Evolutionary conservation across 2,113 vertebrate genomes (phyloP), one percentile per base, ranked within the genome.

Genomic region (Lepidothrix coronata): DNA sequence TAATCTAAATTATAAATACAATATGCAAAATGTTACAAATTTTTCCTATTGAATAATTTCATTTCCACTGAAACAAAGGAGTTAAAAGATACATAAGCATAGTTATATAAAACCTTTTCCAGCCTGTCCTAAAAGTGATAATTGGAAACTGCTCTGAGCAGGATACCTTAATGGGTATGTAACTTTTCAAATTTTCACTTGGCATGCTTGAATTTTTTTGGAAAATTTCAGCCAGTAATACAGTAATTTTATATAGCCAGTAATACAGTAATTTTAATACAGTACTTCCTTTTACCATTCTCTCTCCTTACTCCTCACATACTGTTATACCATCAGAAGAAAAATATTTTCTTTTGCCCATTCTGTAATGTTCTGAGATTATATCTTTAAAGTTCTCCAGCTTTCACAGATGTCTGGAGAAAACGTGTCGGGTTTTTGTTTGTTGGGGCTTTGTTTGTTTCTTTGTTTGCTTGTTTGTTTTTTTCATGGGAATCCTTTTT

Each of bases 391-490:
- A 91, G 70, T 57, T 79, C 27, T 51, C 17, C 62, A 37, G 2
- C 23, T 30, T 81, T 85, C n/a, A 23, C 41, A 79, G 37, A 24
- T 28, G 14, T 70, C 65, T 66, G 39, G 12, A 59, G 35, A 52
- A 93, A 73, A 74, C 5, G 4, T 81, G 39, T 24, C 19, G 17
- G 6, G 1, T 28, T 46, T 52, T 51, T 33, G 27, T 12, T 85
- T 14, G 16, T 17, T 54, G 52, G 23, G 23, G 7, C 21, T 10
- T 28, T 59, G 28, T 33, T 55, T 80, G 18, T n/a, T 58, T 19
- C 1, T 6, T 39, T 41, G 22, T 2, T 1, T 35, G 22, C 11
- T 37, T 62, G 22, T 2, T 1, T n/a, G 21, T 35, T 37, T 51
- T 57, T 78, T 23, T 44, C 22, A 41, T 12, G 19, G 17, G 8